A percentile compares a stretch with the other conserved stretches of the same genome.
phyloP scores from a whole-genome alignment of 2,113 vertebrate species.

The Hippoglossus stenolepis region DNA sequence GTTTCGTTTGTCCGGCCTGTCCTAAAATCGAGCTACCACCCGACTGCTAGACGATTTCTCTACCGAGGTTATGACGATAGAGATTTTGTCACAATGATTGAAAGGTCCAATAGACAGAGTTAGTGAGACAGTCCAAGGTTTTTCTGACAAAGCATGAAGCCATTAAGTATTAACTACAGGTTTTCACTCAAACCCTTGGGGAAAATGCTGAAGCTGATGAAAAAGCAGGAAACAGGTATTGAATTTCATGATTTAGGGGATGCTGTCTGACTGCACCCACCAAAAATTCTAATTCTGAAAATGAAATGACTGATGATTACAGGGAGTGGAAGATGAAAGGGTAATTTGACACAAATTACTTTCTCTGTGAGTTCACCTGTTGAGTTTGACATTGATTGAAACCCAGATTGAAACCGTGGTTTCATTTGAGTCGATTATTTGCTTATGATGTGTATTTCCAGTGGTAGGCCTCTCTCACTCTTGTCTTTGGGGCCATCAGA shows the following conservation, averaged over 20 bases:
- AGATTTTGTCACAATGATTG: background rate
- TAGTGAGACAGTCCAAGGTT: background rate
- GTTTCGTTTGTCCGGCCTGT: no score
- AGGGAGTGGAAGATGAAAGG: slow-evolving; percentile 47
- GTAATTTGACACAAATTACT: slow-evolving; percentile 48
- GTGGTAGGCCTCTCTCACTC: background rate
- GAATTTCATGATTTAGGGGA: background rate
- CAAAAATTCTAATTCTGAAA: slow-evolving; percentile 7
- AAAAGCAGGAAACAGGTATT: background rate
- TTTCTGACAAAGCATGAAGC: background rate
- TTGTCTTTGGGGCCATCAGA: slow-evolving; percentile 28
- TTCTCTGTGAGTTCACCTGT: slow-evolving; percentile 36
- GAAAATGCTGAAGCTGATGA: background rate
- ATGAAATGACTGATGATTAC: slow-evolving; percentile 34
- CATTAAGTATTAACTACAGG: background rate
- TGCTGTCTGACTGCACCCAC: slow-evolving; percentile 1
- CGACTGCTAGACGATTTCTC: background rate
- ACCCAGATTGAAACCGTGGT: slow-evolving; percentile 14
- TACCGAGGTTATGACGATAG: background rate
- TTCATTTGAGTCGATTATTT: slow-evolving; percentile 59
- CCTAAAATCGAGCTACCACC: no score
- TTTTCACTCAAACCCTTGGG: background rate
- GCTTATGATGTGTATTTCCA: slow-evolving; percentile 19
- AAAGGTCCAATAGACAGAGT: background rate
- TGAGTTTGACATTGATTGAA: slow-evolving; percentile 46